Evolutionary conservation across 2,113 vertebrate genomes (phyloP), one percentile per base, ranked within the genome.

Genomic region (Zosterops hypoxanthus): DNA sequence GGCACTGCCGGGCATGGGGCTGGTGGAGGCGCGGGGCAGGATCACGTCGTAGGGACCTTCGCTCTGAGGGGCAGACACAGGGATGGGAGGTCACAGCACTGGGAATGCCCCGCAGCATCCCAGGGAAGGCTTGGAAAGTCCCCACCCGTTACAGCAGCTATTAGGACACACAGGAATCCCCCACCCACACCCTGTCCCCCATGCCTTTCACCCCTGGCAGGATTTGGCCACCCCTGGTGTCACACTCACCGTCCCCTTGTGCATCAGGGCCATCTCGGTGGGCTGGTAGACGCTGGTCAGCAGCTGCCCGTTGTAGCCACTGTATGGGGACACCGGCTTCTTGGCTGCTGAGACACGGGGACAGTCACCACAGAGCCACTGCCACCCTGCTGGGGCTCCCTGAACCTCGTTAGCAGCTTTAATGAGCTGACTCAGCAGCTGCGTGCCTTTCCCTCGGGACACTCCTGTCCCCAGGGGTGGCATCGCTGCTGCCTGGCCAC

Each of bases 181-280:
- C 15, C 31, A 28, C 21, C 5, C 19, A 21, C 23, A 11, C 12
- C 4, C 17, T 5, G 87, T 88, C 5, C 8, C 18, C 68, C n/a
- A n/a, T 26, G 55, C 80, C 2, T 0, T 9, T 21, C 0, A 0
- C 44, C 19, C 26, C 23, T 3, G 29, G 21, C 26, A 68, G 80
- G 69, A 61, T 14, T 52, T 3, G 3, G 50, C 70, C 11, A 0
- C 6, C 12, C 28, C n/a, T 1, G 28, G 31, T 7, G 8, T 56
- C 17, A 19, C 97, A 77, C 98, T 98, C 73, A 98, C 98, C n/a
- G 87, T 69, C 25, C 97, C 97, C 95, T 99, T 99, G 95, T 98
- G 98, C 98, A 99, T 99, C 92, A 99, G 94, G 12, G 99, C 98
- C 96, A 99, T 98, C 97, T 99, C 99, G 0, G 99, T 99, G 92